Evolutionary conservation across 2,797 vertebrate genomes (phyloP), one percentile per base, ranked within the genome.

Genomic region (Tarsius wallacei): DNA sequence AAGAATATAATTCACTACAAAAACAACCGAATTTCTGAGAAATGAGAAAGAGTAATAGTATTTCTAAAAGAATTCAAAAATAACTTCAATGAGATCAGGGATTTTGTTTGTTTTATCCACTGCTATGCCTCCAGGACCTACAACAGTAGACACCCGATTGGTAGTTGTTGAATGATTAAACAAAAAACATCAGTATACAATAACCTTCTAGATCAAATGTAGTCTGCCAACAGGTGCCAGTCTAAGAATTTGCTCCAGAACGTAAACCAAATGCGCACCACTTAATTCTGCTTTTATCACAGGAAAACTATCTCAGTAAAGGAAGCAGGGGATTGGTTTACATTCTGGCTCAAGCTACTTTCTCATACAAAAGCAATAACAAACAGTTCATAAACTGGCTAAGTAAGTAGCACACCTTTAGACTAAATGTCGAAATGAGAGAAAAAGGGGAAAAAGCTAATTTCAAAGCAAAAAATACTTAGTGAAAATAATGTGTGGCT

Each of bases 401-500:
- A 33, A 87, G 82, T 55, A 80, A 87, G 82, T 55, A 80, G 33
- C 70, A 71, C 16, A 86, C 53, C 36, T 49, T 70, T 80, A 78
- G 57, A 83, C 51, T 74, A 96, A 80, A 82, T 70, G 31, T 78
- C 94, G 64, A 88, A 95, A 93, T 77, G 31, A 87, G 33, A 78
- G 4, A 24, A 5, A 7, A 5, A 83, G 28, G 21, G 7, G 26
- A 10, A 49, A 53, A 66, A 76, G 15, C 3, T 68, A 64, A 90
- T 21, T 81, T 94, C 64, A 93, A 95, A 90, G 16, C 24, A 83
- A 97, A 96, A 16, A 91, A 89, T 66, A 87, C 91, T 78, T 94
- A 68, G 33, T 87, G 90, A 97, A 97, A 93, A 77, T 90, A 83
- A 96, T 31, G 47, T 92, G 78, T 91, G 74, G 57, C 42, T 95